phyloP scores from a whole-genome alignment of 2,797 vertebrate species.

The Onychomys leucogaster region DNA sequence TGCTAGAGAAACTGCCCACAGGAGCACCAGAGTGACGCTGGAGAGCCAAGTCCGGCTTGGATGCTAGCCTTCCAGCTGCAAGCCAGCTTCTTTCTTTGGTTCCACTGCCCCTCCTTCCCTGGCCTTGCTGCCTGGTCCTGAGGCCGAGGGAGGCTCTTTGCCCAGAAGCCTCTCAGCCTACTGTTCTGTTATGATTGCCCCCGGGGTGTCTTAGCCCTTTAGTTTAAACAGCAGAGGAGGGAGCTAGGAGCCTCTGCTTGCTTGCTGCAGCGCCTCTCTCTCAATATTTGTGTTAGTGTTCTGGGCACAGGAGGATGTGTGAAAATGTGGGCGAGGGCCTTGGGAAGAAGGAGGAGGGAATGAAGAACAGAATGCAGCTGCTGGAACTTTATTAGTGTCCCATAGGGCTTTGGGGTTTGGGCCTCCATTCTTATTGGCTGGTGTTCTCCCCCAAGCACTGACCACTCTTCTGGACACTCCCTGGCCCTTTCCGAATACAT shows the following conservation, averaged over 20 bases:
- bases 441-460: background rate
- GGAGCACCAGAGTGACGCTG: background rate
- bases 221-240: slow-evolving; percentile 76
- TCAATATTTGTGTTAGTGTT: slow-evolving; percentile 68
- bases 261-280: slow-evolving; percentile 33
- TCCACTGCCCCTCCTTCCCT: background rate
- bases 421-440: slow-evolving; percentile 56
- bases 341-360: background rate
- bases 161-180: slow-evolving; percentile 56
- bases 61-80: background rate
- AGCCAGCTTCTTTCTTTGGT: background rate
- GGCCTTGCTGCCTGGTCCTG: background rate
- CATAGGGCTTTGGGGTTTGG: background rate
- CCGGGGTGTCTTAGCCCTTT: slow-evolving; percentile 75
- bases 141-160: slow-evolving; percentile 17
- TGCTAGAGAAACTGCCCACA: background rate
- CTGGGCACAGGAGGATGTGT: slow-evolving; percentile 6
- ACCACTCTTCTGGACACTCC: slow-evolving; percentile 36
- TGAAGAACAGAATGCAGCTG: background rate
- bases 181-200: slow-evolving; percentile 78
- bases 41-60: background rate
- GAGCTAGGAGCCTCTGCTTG: slow-evolving; percentile 54
- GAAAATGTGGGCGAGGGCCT: background rate
- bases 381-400: slow-evolving; percentile 35
- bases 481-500: slow-evolving; percentile 25